These are phyloP conservation scores for Tetragonula carbonaria DNA, from an alignment of 2,888 invertebrate species.

Conservation along the genomic window DNA sequence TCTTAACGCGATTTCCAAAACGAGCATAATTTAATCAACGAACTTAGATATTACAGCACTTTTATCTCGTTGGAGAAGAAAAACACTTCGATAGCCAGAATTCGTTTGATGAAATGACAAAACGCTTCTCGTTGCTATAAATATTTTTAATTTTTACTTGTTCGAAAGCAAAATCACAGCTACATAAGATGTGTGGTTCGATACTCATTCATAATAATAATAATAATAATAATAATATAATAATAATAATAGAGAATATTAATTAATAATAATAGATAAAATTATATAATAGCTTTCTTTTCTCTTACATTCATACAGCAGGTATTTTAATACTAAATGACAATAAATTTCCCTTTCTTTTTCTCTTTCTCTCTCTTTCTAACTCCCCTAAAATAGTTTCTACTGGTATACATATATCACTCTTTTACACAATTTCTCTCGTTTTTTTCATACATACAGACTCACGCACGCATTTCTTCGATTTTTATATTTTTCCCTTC, in stretches of 20 bases:
- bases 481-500: constrained; percentile 33
- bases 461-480: neutral
- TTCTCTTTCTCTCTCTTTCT: constrained; percentile 58
- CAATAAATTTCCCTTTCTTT: constrained; percentile 66
- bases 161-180: constrained; percentile 84
- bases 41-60: no score
- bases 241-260: constrained; percentile 79
- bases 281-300: constrained; percentile 81
- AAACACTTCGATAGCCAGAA: neutral
- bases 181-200: constrained; percentile 83
- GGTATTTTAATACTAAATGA: constrained; percentile 75
- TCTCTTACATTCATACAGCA: constrained; percentile 80
- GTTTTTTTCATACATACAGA: neutral
- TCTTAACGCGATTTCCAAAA: no score
- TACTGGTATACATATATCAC: constrained; percentile 62
- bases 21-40: no score
- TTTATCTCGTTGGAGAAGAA: neutral
- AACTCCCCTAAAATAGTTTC: constrained; percentile 62
- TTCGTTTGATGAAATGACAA: neutral
- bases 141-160: constrained; percentile 84
- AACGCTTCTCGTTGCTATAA: constrained; percentile 78
- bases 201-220: constrained; percentile 77
- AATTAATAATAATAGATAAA: constrained; percentile 81
- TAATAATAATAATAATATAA: constrained; percentile 77
- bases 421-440: constrained; percentile 1